These are phyloP conservation scores for Ophthalmolycus amberensis DNA, from an alignment of 2,113 vertebrate genomes.

Conservation along the genomic window DNA sequence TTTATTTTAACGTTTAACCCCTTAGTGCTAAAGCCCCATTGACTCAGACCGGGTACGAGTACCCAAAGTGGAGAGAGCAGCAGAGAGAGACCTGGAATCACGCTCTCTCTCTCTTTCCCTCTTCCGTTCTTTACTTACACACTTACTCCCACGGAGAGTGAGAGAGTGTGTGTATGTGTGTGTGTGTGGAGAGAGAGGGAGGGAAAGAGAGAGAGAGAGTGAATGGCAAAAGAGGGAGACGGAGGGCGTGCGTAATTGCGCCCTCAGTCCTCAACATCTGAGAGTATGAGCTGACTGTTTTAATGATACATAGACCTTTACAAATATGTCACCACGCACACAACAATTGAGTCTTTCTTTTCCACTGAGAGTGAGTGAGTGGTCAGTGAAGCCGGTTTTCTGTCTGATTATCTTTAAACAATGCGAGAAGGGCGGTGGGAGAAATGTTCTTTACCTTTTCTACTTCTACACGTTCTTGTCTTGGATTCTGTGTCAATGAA, in stretches of 20 bases:
- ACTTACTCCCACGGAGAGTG: slow-evolving; percentile 79
- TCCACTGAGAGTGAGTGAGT: not conserved
- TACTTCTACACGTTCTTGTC: not conserved
- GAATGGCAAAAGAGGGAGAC: slow-evolving; percentile 39
- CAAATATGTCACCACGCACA: slow-evolving; percentile 29
- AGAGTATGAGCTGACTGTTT: slow-evolving; percentile 20
- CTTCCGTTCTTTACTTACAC: slow-evolving; percentile 81
- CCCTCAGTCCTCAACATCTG: not conserved
- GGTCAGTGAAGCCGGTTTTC: not conserved
- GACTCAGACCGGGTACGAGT: slow-evolving; percentile 78
- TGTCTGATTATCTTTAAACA: not conserved
- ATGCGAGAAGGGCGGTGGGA: not conserved
- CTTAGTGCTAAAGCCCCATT: slow-evolving; percentile 83
- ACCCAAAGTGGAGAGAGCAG: slow-evolving; percentile 81
- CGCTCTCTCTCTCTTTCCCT: slow-evolving; percentile 79
- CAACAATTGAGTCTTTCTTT: slow-evolving; percentile 33
- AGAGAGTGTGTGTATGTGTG: slow-evolving; percentile 44
- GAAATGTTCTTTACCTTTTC: not conserved
- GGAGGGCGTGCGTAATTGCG: slow-evolving; percentile 70
- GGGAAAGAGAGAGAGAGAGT: slow-evolving; percentile 43
- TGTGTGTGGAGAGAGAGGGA: slow-evolving; percentile 53
- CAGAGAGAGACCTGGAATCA: slow-evolving; percentile 83
- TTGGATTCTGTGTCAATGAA: slow-evolving; percentile 4
- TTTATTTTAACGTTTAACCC: slow-evolving; percentile 76
- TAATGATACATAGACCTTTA: slow-evolving; percentile 16